Conservation (phyloP, 2,113 vertebrate species). For the Tor tambroides region DNA sequence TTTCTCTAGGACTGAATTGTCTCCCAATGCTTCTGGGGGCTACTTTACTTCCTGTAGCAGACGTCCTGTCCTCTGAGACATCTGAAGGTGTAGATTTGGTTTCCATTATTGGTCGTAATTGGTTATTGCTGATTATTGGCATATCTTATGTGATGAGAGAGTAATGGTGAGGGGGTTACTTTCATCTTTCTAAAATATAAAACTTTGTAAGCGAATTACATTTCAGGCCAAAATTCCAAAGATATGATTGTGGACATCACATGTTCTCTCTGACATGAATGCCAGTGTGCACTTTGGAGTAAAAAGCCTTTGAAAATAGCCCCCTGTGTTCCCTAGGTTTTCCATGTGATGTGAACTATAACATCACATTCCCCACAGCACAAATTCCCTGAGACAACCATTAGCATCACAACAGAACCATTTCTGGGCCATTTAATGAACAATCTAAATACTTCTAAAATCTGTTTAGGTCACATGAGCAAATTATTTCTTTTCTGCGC, state of each 20-base stretch:
- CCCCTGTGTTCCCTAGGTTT: constrained; percentile 66
- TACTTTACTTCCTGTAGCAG: constrained; percentile 79
- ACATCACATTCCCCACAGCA: not conserved
- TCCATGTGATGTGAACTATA: not conserved
- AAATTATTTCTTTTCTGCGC: not conserved
- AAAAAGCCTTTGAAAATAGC: constrained; percentile 81
- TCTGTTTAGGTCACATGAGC: not conserved
- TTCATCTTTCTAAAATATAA: constrained; percentile 70
- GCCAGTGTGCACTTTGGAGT: constrained; percentile 76
- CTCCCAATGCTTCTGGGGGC: constrained; percentile 82
- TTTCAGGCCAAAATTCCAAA: not conserved
- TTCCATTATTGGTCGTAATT: constrained; percentile 64
- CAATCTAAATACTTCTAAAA: not conserved
- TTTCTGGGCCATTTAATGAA: not conserved
- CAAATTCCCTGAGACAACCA: constrained; percentile 28
- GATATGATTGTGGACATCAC: constrained; percentile 1
- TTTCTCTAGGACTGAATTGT: constrained; percentile 79
- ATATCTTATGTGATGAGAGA: constrained; percentile 60
- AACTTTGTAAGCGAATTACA: constrained; percentile 30
- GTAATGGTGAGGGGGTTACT: constrained; percentile 79
- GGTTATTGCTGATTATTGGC: constrained; percentile 61
- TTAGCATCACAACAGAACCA: constrained; percentile 50
- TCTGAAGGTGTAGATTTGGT: constrained; percentile 73
- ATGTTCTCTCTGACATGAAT: constrained; percentile 35
- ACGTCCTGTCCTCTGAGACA: constrained; percentile 69